A percentile compares a stretch with the other conserved stretches of the same genome.
phyloP scores from a whole-genome alignment of 2,113 vertebrate genomes.

The Scortum barcoo region DNA sequence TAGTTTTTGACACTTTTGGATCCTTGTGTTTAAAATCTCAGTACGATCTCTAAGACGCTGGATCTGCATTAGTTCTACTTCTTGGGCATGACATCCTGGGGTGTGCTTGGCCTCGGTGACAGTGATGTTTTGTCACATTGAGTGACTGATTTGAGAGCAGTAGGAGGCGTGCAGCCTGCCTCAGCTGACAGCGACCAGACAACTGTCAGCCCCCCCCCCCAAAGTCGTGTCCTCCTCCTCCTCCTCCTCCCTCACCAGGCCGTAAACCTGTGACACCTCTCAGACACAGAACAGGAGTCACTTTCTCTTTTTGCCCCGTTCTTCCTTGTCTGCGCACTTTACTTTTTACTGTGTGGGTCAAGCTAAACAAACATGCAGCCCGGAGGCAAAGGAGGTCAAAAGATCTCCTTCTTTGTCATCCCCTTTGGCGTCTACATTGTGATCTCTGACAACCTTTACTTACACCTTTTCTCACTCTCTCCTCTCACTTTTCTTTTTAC shows the following conservation, averaged over 20 bases:
- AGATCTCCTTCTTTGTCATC: not conserved
- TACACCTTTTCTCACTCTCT: not conserved
- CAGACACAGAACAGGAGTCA: conserved; percentile 49
- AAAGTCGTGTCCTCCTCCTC: not conserved
- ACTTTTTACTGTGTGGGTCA: not conserved
- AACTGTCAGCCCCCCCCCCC: conserved; percentile 37
- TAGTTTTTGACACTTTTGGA: not conserved
- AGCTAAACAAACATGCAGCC: conserved; percentile 5
- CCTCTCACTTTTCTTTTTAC: not conserved
- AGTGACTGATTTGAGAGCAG: conserved; percentile 23
- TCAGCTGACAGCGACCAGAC: conserved; percentile 38
- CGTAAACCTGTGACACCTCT: conserved; percentile 64
- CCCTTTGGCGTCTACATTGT: not conserved
- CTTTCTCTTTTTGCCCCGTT: conserved; percentile 30
- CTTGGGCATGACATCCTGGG: not conserved
- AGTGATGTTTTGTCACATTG: not conserved
- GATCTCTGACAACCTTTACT: not conserved
- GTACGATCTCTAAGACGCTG: too few species aligned
- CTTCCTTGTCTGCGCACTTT: not conserved
- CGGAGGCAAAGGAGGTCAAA: not conserved
- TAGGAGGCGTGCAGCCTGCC: not conserved
- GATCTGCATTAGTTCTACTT: not conserved
- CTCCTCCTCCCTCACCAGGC: conserved; percentile 18
- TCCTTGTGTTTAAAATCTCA: too few species aligned
- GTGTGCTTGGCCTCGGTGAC: not conserved